Conservation (phyloP, 2,113 vertebrate species). For the Cairina moschata region DNA sequence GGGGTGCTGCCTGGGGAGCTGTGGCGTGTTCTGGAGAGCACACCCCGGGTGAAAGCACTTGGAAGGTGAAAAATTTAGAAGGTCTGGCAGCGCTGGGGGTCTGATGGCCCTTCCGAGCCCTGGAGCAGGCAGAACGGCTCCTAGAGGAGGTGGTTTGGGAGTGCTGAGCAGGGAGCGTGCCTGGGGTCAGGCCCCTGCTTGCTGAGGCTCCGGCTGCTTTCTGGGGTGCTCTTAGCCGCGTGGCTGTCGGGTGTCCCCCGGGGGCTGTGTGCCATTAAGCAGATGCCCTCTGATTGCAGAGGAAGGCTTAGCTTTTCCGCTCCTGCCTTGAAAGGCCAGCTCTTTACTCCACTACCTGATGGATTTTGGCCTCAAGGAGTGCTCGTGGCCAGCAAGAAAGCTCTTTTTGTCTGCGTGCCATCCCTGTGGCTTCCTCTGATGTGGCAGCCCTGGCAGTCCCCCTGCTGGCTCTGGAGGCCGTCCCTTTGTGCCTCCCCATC, state of each 20-base stretch:
- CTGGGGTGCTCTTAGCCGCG: background rate
- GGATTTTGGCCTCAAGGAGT: background rate
- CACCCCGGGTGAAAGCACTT: background rate
- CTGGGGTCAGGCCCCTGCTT: background rate
- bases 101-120: background rate
- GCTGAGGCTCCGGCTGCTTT: background rate
- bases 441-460: accelerated
- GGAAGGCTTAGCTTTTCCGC: background rate
- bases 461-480: background rate
- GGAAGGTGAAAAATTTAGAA: background rate
- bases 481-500: background rate
- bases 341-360: background rate
- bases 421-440: background rate
- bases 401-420: background rate
- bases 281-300: background rate
- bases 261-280: background rate
- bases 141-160: accelerated
- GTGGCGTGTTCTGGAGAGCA: background rate
- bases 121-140: accelerated
- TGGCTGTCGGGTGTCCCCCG: background rate
- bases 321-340: background rate
- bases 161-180: background rate
- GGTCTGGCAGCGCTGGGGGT: background rate
- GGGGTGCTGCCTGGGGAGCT: accelerated
- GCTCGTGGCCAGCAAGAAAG: background rate